Percentiles rank a stretch among this genome's conserved stretches.
These are phyloP conservation scores for Anagyrus pseudococci DNA, from an alignment of 2,888 invertebrate species.

Conservation along the genomic window DNA sequence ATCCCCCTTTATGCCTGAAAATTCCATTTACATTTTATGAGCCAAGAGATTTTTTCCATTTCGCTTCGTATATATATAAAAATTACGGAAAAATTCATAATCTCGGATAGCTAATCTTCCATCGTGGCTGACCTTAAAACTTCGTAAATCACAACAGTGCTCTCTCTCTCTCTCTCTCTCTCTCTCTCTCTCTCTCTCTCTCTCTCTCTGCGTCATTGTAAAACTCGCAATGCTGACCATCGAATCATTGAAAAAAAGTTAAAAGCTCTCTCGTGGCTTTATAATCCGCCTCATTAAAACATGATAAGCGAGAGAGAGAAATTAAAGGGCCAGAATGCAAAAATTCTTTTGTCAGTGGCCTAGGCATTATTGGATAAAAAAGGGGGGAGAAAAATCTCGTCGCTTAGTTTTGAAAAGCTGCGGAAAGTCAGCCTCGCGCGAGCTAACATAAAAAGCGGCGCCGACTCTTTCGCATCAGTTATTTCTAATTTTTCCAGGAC, in stretches of 20 bases:
- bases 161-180: too few species aligned
- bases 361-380: too few species aligned
- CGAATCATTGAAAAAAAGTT: too few species aligned
- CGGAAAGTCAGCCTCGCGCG: not conserved
- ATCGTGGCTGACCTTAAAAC: too few species aligned
- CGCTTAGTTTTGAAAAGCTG: not conserved
- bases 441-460: too few species aligned
- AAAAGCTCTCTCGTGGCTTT: too few species aligned
- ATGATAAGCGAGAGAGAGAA: not conserved
- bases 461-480: not conserved
- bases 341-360: not conserved
- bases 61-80: not conserved
- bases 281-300: too few species aligned
- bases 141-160: too few species aligned
- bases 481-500: not conserved
- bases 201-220: too few species aligned
- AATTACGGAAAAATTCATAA: not conserved
- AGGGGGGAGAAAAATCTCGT: not conserved
- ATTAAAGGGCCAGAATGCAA: not conserved
- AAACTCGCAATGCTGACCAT: too few species aligned
- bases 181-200: too few species aligned
- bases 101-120: not conserved
- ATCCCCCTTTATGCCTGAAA: not conserved
- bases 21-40: not conserved
- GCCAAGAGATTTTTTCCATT: too few species aligned